Percentiles rank a stretch among this genome's conserved stretches.
Evolutionary conservation across 2,888 invertebrate genomes (phyloP).

Genomic region (Spatulosminthurus flaviceps): DNA sequence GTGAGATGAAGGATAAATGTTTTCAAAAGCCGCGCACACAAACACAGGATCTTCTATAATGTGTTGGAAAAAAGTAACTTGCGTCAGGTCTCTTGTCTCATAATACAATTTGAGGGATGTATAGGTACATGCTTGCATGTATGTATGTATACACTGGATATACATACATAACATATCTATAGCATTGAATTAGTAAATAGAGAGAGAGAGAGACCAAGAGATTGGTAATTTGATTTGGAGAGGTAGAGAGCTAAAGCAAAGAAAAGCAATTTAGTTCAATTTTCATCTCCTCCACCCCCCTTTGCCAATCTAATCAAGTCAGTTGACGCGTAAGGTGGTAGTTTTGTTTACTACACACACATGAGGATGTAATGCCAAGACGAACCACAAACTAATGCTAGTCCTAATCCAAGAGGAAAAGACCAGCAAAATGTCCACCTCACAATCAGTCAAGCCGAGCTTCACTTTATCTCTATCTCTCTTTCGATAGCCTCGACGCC

Average conservation of each 20-base stretch:
- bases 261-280: slow-evolving; percentile 50
- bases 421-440: neutral
- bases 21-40: too few species aligned
- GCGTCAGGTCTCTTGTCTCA: too few species aligned
- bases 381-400: slow-evolving; percentile 37
- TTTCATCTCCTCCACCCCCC: slow-evolving; percentile 49
- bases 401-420: slow-evolving; percentile 36
- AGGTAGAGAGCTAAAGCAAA: slow-evolving; percentile 39
- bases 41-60: too few species aligned
- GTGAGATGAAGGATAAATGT: too few species aligned
- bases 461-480: slow-evolving; percentile 11
- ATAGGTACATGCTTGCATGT: too few species aligned
- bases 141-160: too few species aligned
- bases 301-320: slow-evolving; percentile 51
- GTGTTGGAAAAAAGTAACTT: too few species aligned
- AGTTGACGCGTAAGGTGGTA: slow-evolving; percentile 49
- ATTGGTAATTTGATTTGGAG: slow-evolving; percentile 49
- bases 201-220: slow-evolving; percentile 38
- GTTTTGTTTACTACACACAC: slow-evolving; percentile 43
- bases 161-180: too few species aligned
- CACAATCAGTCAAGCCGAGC: slow-evolving; percentile 30
- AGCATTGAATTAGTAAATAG: neutral
- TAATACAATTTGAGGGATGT: too few species aligned
- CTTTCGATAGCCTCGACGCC: slow-evolving; percentile 34
- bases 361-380: slow-evolving; percentile 30